Evolutionary conservation across 1,140 invertebrate genomes (phyloP).

Genomic region (Nephotettix cincticeps): DNA sequence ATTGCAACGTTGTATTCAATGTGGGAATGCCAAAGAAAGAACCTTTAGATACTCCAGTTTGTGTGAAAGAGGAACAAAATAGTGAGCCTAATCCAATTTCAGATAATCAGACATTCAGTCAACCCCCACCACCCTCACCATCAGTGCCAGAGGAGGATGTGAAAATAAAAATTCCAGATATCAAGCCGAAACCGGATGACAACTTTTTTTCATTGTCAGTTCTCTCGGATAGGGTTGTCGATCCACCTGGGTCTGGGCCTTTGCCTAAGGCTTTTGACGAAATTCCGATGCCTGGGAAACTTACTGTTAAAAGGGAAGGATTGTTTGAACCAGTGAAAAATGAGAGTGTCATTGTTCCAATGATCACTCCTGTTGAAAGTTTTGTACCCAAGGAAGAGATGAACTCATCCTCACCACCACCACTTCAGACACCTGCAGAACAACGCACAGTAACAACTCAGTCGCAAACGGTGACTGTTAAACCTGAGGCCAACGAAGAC

Average conservation of each 20-base stretch:
- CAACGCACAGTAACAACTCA: conserved; percentile 8
- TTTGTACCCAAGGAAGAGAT: conserved; percentile 38
- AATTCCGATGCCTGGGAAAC: conserved; percentile 33
- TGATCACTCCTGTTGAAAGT: conserved; percentile 30
- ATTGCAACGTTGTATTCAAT: conserved; percentile 27
- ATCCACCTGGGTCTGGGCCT: conserved; percentile 22
- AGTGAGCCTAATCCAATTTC: background rate
- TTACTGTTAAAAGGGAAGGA: conserved; percentile 38
- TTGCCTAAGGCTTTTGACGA: conserved; percentile 37
- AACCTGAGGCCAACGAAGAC: conserved; percentile 17
- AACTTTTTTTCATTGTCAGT: conserved; percentile 29
- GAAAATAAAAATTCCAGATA: conserved; percentile 22
- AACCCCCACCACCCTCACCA: background rate
- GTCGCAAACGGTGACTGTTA: conserved; percentile 7
- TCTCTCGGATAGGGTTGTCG: conserved; percentile 12
- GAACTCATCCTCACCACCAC: background rate
- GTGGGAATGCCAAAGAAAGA: conserved; percentile 26
- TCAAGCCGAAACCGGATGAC: conserved; percentile 38
- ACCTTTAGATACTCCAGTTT: background rate
- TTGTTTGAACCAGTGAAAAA: conserved; percentile 33
- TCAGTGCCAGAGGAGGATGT: conserved; percentile 27
- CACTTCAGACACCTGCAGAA: background rate
- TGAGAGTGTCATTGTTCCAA: conserved; percentile 35
- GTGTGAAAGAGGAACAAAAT: conserved; percentile 10
- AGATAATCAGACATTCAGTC: background rate